Conservation (phyloP, 1,140 invertebrate genomes). For the Physella acuta region DNA sequence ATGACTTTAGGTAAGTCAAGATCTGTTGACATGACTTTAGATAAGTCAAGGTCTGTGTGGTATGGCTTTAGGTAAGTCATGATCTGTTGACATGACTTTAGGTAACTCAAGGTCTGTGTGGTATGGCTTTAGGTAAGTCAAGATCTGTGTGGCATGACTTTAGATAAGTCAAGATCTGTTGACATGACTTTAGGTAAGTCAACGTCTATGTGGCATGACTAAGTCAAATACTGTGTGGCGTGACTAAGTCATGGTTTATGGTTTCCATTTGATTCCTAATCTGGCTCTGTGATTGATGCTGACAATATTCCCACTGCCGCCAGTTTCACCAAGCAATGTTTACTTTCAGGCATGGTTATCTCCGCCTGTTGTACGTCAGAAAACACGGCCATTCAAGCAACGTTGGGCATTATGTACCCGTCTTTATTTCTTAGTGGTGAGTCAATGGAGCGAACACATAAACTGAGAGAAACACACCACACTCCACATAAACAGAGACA, state of each 20-base stretch:
- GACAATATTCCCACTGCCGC: background rate
- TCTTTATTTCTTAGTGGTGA: slow-evolving; percentile 87
- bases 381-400: slow-evolving; percentile 87
- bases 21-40: too few relatives aligned
- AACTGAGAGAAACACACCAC: background rate
- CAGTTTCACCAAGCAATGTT: background rate
- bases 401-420: slow-evolving; percentile 89
- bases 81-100: background rate
- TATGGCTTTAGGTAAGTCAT: slow-evolving; percentile 78
- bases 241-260: too few relatives aligned
- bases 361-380: slow-evolving; percentile 86
- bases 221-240: too few relatives aligned
- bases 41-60: slow-evolving; percentile 85
- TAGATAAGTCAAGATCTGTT: slow-evolving; percentile 63
- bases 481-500: too few relatives aligned
- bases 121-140: too few relatives aligned
- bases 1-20: too few relatives aligned
- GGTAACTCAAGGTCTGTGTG: too few relatives aligned
- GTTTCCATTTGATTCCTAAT: too few relatives aligned
- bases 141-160: slow-evolving; percentile 90
- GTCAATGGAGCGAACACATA: background rate
- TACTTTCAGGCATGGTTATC: slow-evolving; percentile 34
- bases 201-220: slow-evolving; percentile 88
- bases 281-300: background rate
- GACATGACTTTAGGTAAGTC: too few relatives aligned